Base-by-base conservation (phyloP, 2,888 invertebrate genomes). In the Ophion obscuratus region DNA sequence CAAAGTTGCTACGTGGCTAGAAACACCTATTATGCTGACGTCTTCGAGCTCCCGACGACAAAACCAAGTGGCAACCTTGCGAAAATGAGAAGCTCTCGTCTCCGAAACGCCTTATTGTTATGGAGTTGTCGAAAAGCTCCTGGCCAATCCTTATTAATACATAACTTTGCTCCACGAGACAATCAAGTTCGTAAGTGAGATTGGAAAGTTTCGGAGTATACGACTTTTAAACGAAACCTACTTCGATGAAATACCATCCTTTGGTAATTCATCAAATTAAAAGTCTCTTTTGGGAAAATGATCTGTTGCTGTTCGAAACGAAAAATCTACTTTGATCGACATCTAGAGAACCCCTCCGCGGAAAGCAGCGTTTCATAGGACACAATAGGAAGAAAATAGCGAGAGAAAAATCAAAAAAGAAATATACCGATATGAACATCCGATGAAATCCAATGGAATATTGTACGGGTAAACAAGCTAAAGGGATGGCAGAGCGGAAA, bases 361-460 rank as follows among this genome's bases (percentile, higher is more conserved):
- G 2, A 53, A 17, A 53, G 53, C 53, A 53, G 53, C 14, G 17
- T 53, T 53, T 17, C 53, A 53, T 17, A 61, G 77, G 77, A 81
- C 78, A 74, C 78, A 81, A 81, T 81, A 81, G 57, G 75, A 66
- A 27, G 70, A 77, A 64, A 57, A 47, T 10, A 53, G 17, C 17
- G 17, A 5, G 14, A 53, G 5, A 61, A 73, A 31, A 73, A 66
- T 53, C 67, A 36, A 68, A 14, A 24, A 24, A 62, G 27, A 80
- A 68, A 64, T 47, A 73, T 57, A 77, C 27, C 75, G 27, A 76
- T 44, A 85, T 59, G 76, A 80, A 67, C 77, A 74, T 68, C 76
- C 53, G 68, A 81, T 70, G 68, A 75, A 78, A 83, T 83, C 77
- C 78, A 82, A 86, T 86, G 81, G 84, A 87, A 87, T 83, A 85